These are phyloP conservation scores for Enteromius afrohamiltoni DNA, from an alignment of 2,797 vertebrate species.

Conservation along the genomic window DNA sequence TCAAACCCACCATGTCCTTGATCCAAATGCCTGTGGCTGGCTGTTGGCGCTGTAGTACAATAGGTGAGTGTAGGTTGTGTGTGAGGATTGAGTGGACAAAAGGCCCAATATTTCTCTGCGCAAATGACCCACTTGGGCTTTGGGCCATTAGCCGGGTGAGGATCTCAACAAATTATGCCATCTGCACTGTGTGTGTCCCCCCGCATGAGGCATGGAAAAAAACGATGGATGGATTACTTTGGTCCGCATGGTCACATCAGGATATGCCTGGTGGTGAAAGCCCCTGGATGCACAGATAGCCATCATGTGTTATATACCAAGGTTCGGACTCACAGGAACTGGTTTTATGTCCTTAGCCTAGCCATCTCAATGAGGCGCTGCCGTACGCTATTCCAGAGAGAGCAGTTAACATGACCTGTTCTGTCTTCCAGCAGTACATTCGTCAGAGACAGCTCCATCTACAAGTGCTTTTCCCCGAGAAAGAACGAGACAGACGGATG, in stretches of 20 bases:
- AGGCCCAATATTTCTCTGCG: slow-evolving; percentile 59
- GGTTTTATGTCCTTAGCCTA: slow-evolving; percentile 16
- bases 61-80: slow-evolving; percentile 57
- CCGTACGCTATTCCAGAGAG: slow-evolving; percentile 40
- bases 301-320: slow-evolving; percentile 42
- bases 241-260: slow-evolving; percentile 15
- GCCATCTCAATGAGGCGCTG: slow-evolving; percentile 34
- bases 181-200: slow-evolving; percentile 52
- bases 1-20: slow-evolving; percentile 54
- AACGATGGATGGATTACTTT: slow-evolving; percentile 50
- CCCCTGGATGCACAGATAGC: slow-evolving; percentile 39
- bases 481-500: slow-evolving; percentile 49
- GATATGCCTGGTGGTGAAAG: slow-evolving; percentile 35
- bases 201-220: slow-evolving; percentile 20
- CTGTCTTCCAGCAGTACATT: slow-evolving; percentile 5
- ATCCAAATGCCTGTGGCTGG: slow-evolving; percentile 54
- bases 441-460: slow-evolving; percentile 29
- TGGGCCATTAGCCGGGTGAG: slow-evolving; percentile 62
- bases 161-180: slow-evolving; percentile 62
- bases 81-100: slow-evolving; percentile 56
- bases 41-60: slow-evolving; percentile 53
- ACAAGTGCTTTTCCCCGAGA: slow-evolving; percentile 38
- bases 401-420: slow-evolving; percentile 49
- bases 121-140: slow-evolving; percentile 64
- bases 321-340: slow-evolving; percentile 19